Conservation (phyloP, 2,888 invertebrate species). For the Heliconius sara region DNA sequence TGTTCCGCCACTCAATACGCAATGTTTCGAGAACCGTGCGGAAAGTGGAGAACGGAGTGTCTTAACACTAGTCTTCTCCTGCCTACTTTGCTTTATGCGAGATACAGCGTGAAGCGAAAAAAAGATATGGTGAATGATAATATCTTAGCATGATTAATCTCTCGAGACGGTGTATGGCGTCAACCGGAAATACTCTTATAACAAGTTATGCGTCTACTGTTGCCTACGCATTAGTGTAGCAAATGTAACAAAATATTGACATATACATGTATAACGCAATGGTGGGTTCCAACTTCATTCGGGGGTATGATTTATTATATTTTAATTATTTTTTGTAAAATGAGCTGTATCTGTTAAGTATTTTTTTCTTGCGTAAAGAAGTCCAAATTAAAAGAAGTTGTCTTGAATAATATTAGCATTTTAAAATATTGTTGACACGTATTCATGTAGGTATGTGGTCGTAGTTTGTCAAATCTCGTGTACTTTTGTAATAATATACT, state of each 20-base stretch:
- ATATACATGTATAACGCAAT: background rate
- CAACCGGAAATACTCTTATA: conserved; percentile 5
- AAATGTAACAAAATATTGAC: background rate
- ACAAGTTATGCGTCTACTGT: background rate
- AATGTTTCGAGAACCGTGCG: no score
- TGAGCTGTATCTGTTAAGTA: no score
- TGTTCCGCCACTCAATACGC: no score
- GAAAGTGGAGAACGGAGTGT: no score
- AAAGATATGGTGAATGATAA: background rate
- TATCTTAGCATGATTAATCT: background rate
- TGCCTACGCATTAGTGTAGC: background rate
- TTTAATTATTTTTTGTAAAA: background rate
- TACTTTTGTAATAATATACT: no score
- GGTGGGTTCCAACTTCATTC: background rate
- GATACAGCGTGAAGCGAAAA: background rate
- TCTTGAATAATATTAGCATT: background rate
- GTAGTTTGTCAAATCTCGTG: no score
- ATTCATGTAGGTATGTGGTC: background rate
- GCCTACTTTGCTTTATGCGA: background rate
- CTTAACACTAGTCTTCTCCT: no score
- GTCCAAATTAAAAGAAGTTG: background rate
- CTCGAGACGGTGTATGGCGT: background rate
- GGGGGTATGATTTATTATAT: no score
- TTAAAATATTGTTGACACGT: background rate
- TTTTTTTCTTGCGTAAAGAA: background rate